These are phyloP conservation scores for Drosophila prolongata DNA, from an alignment of 2,888 invertebrate genomes.

Conservation along the genomic window DNA sequence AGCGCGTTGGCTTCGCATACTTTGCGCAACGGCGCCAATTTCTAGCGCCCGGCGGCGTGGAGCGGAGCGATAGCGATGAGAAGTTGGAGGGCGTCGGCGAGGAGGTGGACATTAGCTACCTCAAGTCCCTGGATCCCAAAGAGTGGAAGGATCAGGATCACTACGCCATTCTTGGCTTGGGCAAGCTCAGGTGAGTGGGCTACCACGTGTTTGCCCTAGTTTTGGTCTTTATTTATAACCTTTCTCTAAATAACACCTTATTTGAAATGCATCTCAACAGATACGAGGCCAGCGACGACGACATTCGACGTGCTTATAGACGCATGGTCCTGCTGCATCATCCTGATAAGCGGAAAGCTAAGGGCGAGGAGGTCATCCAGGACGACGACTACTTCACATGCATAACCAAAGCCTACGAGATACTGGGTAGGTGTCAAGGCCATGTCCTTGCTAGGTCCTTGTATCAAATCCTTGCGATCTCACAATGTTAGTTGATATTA, in stretches of 20 bases:
- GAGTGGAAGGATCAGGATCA: slow-evolving; percentile 99
- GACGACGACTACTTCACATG: slow-evolving; percentile 99
- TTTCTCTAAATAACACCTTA: too few relatives aligned
- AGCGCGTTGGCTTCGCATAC: slow-evolving; percentile 77
- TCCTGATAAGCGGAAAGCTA: slow-evolving; percentile 97
- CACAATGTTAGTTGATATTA: too few relatives aligned
- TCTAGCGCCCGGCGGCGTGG: slow-evolving; percentile 68
- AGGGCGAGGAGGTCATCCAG: slow-evolving; percentile 93
- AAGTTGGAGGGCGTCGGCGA: slow-evolving; percentile 85
- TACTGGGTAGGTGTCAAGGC: slow-evolving; percentile 87
- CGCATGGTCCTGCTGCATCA: slow-evolving; percentile 97
- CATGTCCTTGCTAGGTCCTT: background rate
- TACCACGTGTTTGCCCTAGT: slow-evolving; percentile 48
- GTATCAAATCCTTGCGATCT: background rate
- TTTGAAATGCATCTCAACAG: slow-evolving; percentile 84
- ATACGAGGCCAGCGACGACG: slow-evolving; percentile 94
- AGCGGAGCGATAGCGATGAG: slow-evolving; percentile 76
- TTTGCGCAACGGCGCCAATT: slow-evolving; percentile 74
- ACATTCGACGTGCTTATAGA: slow-evolving; percentile 96
- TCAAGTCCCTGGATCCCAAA: slow-evolving; percentile 95
- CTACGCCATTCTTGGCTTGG: slow-evolving; percentile 97
- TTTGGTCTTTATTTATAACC: too few relatives aligned
- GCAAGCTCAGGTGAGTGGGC: slow-evolving; percentile 85
- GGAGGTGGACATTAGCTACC: slow-evolving; percentile 92
- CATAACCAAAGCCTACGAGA: slow-evolving; percentile 98